Evolutionary conservation across 1,140 invertebrate species (phyloP).

Genomic region (Drosophila baimaii): DNA sequence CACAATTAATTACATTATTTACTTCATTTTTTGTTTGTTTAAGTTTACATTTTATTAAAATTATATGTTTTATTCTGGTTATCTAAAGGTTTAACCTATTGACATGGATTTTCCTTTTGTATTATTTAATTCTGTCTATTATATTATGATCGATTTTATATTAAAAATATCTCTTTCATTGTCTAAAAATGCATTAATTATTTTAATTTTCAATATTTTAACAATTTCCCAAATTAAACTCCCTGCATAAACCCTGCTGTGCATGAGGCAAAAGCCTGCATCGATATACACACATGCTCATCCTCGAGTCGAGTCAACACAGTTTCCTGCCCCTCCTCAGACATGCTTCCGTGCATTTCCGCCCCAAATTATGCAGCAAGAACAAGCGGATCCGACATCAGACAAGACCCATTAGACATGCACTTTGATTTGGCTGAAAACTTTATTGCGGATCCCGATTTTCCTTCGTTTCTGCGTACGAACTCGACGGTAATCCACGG

Average conservation of each 20-base stretch:
- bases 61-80: neutral
- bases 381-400: conserved; percentile 56
- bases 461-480: conserved; percentile 19
- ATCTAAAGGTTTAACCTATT: too few relatives aligned
- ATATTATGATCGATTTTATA: too few relatives aligned
- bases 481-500: too few relatives aligned
- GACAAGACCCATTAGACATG: conserved; percentile 73
- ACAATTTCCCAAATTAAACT: neutral
- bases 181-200: too few relatives aligned
- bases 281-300: conserved; percentile 27
- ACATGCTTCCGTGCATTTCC: conserved; percentile 59
- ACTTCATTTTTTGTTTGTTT: neutral
- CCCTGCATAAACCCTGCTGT: conserved; percentile 40
- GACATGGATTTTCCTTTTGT: neutral
- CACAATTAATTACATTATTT: neutral
- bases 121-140: neutral
- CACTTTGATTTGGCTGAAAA: conserved; percentile 70
- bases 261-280: conserved; percentile 12
- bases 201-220: too few relatives aligned
- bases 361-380: conserved; percentile 75
- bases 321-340: conserved; percentile 65
- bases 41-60: neutral
- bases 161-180: too few relatives aligned
- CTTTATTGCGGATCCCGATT: conserved; percentile 62
- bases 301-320: conserved; percentile 39